Evolutionary conservation across 2,113 vertebrate species (phyloP), one percentile per base, ranked within the genome.

Genomic region (Boulengerochromis microlepis): DNA sequence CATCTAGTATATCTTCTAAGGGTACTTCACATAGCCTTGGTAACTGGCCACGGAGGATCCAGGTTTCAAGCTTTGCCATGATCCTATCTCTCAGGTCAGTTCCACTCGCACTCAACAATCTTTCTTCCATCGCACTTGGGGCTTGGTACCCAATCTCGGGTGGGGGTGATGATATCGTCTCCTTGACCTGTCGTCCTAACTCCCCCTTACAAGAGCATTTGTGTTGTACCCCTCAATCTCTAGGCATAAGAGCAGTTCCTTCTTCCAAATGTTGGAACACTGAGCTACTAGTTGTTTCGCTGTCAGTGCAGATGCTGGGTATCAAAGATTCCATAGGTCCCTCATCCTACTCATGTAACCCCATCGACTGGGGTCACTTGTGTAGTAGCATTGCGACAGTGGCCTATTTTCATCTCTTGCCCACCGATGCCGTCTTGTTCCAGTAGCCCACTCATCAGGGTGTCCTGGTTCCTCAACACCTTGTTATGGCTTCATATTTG

Each of bases 201-300:
- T 38, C 10, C 61, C 61, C 4, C 10, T n/a, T 38, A 35, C 18
- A 35, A 12, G 19, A 38, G 31, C 61, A 66, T 2, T 66, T 66
- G 0, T 66, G 6, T n/a, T 66, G 31, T 66, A 66, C 31, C 18
- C 19, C 10, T 66, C 61, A 66, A 38, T 66, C 61, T 66, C 10
- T 66, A 38, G 6, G 6, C 0, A 12, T n/a, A 12, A 38, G 18
- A 66, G 61, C 61, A 66, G 61, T 66, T 66, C 18, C 31, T 66
- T 66, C 3, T 66, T 66, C 31, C 18, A n/a, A 38, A 66, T 38
- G 61, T 66, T 66, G 61, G 61, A 66, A 66, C 18, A 35, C 61
- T 66, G 18, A 38, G 1, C 61, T 38, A 3, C 18, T n/a, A n/a
- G 61, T 66, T 66, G 31, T n/a, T n/a, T 38, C 0, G 4, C 0